phyloP scores from a whole-genome alignment of 35 echinoderm and acorn worm species.

The Stichopus chloronotus region DNA sequence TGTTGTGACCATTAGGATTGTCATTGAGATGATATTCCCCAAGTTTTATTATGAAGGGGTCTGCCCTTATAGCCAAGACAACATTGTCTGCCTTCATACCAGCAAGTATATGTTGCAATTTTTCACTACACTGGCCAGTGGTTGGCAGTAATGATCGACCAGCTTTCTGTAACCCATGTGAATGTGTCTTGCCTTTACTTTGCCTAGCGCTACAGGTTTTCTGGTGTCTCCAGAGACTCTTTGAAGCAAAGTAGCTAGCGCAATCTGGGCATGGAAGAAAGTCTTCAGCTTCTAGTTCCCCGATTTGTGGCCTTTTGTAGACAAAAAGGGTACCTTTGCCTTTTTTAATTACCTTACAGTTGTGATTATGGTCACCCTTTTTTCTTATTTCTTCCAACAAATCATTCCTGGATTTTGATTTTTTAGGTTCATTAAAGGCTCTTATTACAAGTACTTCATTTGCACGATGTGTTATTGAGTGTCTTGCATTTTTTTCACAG shows the following conservation, averaged over 20 bases:
- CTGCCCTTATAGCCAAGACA: constrained; percentile 9
- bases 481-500: neutral
- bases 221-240: neutral
- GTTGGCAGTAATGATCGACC: constrained; percentile 5
- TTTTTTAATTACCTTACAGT: constrained; percentile 15
- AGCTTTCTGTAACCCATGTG: neutral
- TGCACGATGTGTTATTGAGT: neutral
- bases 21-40: constrained; percentile 12
- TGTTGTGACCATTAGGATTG: neutral
- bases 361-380: constrained; percentile 4
- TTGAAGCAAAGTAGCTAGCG: neutral
- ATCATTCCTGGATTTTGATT: neutral
- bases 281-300: neutral
- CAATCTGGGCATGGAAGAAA: neutral
- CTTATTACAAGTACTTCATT: neutral
- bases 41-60: neutral
- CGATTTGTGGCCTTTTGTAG: constrained; percentile 5
- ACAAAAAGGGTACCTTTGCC: neutral
- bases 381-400: constrained; percentile 33
- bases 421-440: neutral
- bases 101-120: neutral
- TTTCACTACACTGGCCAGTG: neutral
- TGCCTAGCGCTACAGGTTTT: neutral
- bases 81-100: constrained; percentile 9
- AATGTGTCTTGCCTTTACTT: neutral